Conservation (phyloP, 2,888 invertebrate genomes). For the Andrena minutula region DNA sequence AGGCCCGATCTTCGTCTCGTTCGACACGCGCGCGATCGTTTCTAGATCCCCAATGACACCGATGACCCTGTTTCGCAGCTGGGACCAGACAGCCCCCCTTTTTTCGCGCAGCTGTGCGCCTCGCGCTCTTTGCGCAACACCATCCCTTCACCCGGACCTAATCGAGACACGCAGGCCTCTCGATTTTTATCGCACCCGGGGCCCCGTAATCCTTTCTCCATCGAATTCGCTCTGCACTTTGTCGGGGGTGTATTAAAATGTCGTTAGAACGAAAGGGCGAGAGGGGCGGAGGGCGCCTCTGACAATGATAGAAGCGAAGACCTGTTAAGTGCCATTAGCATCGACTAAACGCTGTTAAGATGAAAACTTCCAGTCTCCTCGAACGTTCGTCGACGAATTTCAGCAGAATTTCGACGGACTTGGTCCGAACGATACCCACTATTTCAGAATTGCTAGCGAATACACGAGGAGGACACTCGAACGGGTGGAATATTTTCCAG, state of each 20-base stretch:
- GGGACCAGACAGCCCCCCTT: slow-evolving; percentile 65
- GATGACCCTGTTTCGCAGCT: slow-evolving; percentile 77
- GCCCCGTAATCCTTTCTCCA: slow-evolving; percentile 81
- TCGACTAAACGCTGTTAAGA: neutral
- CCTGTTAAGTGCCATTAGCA: neutral
- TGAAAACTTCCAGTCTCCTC: neutral
- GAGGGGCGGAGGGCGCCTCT: neutral
- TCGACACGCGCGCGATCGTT: slow-evolving; percentile 58
- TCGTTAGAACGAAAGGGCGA: slow-evolving; percentile 66
- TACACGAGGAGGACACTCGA: neutral
- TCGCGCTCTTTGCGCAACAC: slow-evolving; percentile 56
- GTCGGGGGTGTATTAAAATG: slow-evolving; percentile 78
- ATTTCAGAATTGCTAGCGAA: neutral
- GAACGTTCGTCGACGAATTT: no score
- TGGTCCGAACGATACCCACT: neutral
- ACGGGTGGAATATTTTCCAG: slow-evolving; percentile 8
- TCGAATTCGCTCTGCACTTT: slow-evolving; percentile 76
- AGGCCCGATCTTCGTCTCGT: slow-evolving; percentile 46
- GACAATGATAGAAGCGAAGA: neutral
- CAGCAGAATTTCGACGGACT: neutral
- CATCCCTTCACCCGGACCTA: slow-evolving; percentile 66
- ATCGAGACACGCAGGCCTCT: slow-evolving; percentile 59
- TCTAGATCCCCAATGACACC: slow-evolving; percentile 52
- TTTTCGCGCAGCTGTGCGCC: slow-evolving; percentile 78
- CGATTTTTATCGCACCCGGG: slow-evolving; percentile 68